Conservation (phyloP, 2,888 invertebrate genomes). For the Erebia ligea region DNA sequence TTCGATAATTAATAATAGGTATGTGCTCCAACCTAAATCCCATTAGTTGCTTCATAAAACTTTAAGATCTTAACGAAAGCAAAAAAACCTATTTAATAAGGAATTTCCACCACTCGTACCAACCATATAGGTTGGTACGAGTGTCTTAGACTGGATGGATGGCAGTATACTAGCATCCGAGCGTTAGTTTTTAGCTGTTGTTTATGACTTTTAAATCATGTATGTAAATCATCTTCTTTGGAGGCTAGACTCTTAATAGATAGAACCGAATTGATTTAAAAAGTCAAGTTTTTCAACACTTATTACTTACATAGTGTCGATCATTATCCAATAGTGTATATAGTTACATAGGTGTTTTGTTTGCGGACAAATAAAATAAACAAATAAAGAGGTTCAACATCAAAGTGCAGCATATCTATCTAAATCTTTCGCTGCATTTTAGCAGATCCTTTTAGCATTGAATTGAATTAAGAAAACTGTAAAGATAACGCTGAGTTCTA, state of each 20-base stretch:
- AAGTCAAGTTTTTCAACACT: conserved; percentile 30
- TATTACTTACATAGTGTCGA: conserved; percentile 32
- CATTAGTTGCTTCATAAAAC: background rate
- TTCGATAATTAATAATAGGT: no score
- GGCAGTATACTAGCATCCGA: no score
- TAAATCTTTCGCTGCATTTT: conserved; percentile 38
- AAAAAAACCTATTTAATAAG: no score
- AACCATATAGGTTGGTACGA: no score
- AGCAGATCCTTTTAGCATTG: conserved; percentile 1
- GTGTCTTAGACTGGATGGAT: no score
- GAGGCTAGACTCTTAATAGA: no score
- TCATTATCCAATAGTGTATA: conserved; percentile 1
- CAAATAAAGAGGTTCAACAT: conserved; percentile 36
- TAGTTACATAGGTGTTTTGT: background rate
- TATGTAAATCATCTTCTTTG: no score
- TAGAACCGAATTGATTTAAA: background rate
- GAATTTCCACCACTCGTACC: no score
- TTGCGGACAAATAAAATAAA: conserved; percentile 40
- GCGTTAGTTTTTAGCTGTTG: no score
- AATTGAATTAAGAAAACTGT: background rate
- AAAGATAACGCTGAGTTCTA: background rate
- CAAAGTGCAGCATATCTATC: conserved; percentile 34
- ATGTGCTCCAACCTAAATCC: background rate
- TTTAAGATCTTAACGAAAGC: no score
- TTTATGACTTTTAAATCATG: no score